Evolutionary conservation across 2,113 vertebrate genomes (phyloP).

Genomic region (Phaethon lepturus): DNA sequence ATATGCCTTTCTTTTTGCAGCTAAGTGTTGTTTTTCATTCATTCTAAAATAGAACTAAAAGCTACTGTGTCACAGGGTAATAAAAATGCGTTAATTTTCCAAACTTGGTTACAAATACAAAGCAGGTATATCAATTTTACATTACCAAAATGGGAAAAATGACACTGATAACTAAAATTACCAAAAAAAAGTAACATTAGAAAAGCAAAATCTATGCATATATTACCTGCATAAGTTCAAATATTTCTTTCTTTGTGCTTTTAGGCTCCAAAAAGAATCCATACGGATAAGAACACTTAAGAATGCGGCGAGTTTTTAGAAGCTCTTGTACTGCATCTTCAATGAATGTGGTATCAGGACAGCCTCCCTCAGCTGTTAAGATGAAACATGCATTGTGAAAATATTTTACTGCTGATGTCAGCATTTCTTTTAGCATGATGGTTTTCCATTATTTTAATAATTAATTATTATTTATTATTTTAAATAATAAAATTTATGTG

Average conservation of each 20-base stretch:
- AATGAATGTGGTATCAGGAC: constrained; percentile 97
- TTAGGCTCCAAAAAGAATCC: constrained; percentile 99
- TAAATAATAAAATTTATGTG: neutral
- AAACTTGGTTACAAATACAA: neutral
- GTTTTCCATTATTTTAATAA: no score
- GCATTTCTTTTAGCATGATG: neutral
- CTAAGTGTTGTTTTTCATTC: neutral
- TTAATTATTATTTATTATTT: no score
- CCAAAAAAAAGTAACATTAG: neutral
- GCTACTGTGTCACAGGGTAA: neutral
- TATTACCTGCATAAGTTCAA: constrained; percentile 98
- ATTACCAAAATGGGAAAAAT: neutral
- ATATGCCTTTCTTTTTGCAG: neutral
- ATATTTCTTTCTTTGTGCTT: constrained; percentile 99
- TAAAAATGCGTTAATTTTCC: neutral
- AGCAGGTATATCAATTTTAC: neutral
- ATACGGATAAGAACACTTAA: constrained; percentile 99
- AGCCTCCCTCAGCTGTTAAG: constrained; percentile 88
- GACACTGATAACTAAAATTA: neutral
- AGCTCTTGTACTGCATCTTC: constrained; percentile 98
- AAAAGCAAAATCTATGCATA: neutral
- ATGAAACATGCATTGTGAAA: constrained; percentile 43
- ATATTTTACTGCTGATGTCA: neutral
- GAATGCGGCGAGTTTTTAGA: constrained; percentile 96
- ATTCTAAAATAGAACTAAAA: neutral